These are phyloP conservation scores for Pangasius krempfi DNA, from an alignment of 2,797 vertebrate genomes.

Conservation along the genomic window DNA sequence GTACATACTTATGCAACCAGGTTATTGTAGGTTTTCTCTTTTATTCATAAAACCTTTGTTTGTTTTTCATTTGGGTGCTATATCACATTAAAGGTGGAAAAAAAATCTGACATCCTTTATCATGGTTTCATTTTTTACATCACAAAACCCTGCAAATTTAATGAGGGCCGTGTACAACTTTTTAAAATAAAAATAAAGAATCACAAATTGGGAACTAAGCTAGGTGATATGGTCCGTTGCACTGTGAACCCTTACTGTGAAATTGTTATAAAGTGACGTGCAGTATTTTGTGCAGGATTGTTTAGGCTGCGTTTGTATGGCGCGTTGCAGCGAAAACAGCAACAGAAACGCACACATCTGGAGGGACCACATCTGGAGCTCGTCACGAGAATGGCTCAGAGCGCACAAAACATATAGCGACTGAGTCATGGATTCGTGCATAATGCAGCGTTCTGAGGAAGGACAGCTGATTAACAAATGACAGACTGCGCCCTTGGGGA, in stretches of 20 bases:
- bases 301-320: background rate
- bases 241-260: background rate
- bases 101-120: background rate
- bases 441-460: background rate
- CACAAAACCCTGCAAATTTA: background rate
- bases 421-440: background rate
- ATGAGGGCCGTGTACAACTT: background rate
- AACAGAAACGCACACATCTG: background rate
- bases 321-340: background rate
- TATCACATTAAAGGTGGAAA: background rate
- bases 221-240: background rate
- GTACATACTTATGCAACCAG: background rate
- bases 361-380: conserved; percentile 11
- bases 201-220: background rate
- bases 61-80: background rate
- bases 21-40: background rate
- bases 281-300: background rate
- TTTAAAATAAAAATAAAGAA: background rate
- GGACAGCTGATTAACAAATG: background rate
- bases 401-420: background rate
- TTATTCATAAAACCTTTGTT: background rate
- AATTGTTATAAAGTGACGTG: background rate
- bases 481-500: background rate
- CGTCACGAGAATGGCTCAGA: background rate
- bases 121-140: background rate